These are phyloP conservation scores for Platysteira castanea DNA, from an alignment of 2,113 vertebrate genomes.

Conservation along the genomic window DNA sequence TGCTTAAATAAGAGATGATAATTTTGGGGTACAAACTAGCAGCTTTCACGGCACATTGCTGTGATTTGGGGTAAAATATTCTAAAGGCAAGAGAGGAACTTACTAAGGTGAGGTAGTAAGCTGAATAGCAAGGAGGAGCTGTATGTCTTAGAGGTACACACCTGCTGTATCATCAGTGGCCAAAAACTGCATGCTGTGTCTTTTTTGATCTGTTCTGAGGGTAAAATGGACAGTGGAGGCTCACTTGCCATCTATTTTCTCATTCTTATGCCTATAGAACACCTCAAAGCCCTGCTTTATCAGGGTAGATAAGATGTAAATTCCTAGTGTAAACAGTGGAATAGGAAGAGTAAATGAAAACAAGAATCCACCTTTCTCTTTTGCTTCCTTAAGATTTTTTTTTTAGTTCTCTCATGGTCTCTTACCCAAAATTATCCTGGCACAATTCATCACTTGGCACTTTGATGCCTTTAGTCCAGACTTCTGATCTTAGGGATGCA, in stretches of 20 bases:
- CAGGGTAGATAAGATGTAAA: not conserved
- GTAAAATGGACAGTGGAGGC: not conserved
- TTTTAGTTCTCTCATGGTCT: not conserved
- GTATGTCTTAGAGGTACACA: not conserved
- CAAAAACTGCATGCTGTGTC: not conserved
- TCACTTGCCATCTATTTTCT: not conserved
- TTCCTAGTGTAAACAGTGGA: not conserved
- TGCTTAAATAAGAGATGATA: not conserved
- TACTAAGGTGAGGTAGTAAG: not conserved
- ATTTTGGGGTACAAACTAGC: not conserved
- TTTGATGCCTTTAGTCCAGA: not conserved
- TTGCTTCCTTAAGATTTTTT: not conserved
- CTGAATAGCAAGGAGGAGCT: not conserved
- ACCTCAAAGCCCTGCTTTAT: not conserved
- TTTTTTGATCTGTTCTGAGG: not conserved
- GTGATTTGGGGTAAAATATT: not conserved
- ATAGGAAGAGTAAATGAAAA: not conserved
- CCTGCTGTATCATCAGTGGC: fast-evolving
- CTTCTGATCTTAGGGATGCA: not conserved
- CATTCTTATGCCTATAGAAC: not conserved
- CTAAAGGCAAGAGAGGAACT: not conserved
- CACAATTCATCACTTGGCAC: not conserved
- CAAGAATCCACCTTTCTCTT: not conserved
- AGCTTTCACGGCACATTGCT: not conserved
- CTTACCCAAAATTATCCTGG: not conserved